Base-by-base conservation (phyloP, 2,113 vertebrate genomes). In the Gambusia holbrooki region DNA sequence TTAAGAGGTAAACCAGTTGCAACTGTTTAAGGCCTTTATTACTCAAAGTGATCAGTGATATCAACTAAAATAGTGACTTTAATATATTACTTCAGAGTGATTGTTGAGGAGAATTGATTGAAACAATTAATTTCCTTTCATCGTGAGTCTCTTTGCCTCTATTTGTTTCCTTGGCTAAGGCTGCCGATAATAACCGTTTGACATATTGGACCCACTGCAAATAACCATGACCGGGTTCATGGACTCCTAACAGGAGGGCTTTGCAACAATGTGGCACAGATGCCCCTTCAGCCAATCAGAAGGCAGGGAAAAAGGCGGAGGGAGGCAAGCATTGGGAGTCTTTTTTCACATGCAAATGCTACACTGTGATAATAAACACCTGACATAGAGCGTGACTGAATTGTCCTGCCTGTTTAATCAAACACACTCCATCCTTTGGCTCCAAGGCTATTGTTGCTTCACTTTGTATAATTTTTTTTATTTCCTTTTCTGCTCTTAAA, bases 281-380 rank as follows among this genome's bases (percentile, higher is more conserved):
- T 91, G 90, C 87, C 70, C 73, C 0, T 62, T 82, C 84, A 77
- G 83, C 91, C 90, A 92, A 92, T 93, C 86, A 78, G 1, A 54
- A 74, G 27, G 70, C 81, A 15, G 74, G 77, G 51, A 42, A 74
- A 76, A 74, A 80, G 67, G 12, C 14, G 9, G 51, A 71, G 74
- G 27, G 74, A 88, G 80, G 81, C 82, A 8, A 78, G 76, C 64
- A 64, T 73, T 70, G 71, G 71, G 89, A 67, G 64, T 88, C 82
- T 92, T 92, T 58, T 94, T 95, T 95, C 93, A 94, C 84, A 95
- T 95, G 94, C 93, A 94, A 95, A 95, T 95, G 79, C 77, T 73
- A 87, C 90, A 92, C 90, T 94, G 90, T 93, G 93, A 95, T 94
- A 94, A 94, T 94, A 92, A 93, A 94, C 94, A 94, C 94, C 94